Conservation (phyloP, 2,888 invertebrate genomes). For the Drosophila mayaguana region DNA sequence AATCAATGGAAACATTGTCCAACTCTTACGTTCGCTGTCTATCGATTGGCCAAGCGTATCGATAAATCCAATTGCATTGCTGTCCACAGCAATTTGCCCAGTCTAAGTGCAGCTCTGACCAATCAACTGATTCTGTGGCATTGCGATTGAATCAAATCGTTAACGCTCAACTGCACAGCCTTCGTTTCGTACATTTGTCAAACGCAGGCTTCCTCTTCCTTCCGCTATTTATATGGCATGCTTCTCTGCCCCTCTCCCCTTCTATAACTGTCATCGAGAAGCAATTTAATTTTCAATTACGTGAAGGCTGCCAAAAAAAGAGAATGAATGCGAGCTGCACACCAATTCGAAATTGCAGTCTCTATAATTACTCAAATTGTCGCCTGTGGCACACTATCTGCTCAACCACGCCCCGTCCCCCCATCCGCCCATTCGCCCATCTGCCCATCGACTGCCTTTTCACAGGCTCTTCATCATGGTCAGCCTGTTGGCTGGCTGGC, state of each 20-base stretch:
- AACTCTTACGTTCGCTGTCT: neutral
- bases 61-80: slow-evolving; percentile 14
- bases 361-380: slow-evolving; percentile 80
- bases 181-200: slow-evolving; percentile 33
- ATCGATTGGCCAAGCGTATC: neutral
- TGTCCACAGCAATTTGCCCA: slow-evolving; percentile 25
- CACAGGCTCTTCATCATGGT: slow-evolving; percentile 30
- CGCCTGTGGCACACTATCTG: slow-evolving; percentile 65
- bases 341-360: slow-evolving; percentile 68
- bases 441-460: slow-evolving; percentile 4
- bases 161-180: slow-evolving; percentile 60
- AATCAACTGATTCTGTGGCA: slow-evolving; percentile 36
- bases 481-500: slow-evolving; percentile 33
- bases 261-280: slow-evolving; percentile 46
- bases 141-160: slow-evolving; percentile 61
- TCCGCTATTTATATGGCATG: neutral
- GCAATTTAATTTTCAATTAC: slow-evolving; percentile 80
- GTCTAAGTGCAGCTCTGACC: slow-evolving; percentile 12
- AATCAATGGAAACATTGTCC: neutral
- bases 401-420: neutral
- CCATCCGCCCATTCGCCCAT: neutral
- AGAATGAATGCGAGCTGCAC: slow-evolving; percentile 3
- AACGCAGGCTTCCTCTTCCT: neutral
- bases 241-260: too few species aligned
- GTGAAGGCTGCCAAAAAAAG: slow-evolving; percentile 66